A percentile compares a stretch with the other conserved stretches of the same genome.
Conservation (phyloP, 2,113 vertebrate genomes). For the Brachypteracias leptosomus region DNA sequence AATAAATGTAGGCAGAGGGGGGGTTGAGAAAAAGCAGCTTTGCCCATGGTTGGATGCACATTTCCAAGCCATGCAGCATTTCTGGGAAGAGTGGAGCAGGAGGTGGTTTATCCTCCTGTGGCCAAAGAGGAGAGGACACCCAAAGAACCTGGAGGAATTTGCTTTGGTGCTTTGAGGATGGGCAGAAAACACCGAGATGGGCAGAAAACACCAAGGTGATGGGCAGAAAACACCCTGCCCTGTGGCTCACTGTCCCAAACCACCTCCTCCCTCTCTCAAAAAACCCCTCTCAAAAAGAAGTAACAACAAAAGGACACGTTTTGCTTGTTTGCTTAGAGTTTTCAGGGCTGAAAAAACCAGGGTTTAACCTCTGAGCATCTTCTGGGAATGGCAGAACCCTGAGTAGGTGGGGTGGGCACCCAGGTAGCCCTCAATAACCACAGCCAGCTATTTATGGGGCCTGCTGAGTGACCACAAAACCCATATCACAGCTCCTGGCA, state of each 20-base stretch:
- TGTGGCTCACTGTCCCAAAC: neutral
- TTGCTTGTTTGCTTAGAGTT: neutral
- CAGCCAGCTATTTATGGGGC: neutral
- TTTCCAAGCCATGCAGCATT: fast-evolving
- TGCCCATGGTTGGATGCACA: neutral
- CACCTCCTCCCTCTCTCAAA: neutral
- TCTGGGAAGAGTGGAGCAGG: neutral
- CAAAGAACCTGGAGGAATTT: neutral
- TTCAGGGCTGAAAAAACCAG: neutral
- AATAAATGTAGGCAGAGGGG: neutral
- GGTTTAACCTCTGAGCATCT: neutral
- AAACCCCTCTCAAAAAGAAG: neutral
- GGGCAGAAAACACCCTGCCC: neutral
- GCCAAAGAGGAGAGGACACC: neutral
- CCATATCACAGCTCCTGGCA: fast-evolving
- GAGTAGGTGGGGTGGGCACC: neutral
- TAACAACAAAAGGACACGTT: neutral
- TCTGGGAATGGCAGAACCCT: neutral
- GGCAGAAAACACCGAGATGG: neutral
- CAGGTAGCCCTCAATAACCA: neutral
- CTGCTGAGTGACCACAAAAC: neutral
- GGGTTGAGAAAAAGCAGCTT: neutral
- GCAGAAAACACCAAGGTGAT: neutral
- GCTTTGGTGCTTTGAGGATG: neutral
- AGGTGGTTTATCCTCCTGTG: fast-evolving